Percentiles rank a stretch among this genome's conserved stretches.
Evolutionary conservation across 2,113 vertebrate genomes (phyloP).

Genomic region (Orycteropus afer): DNA sequence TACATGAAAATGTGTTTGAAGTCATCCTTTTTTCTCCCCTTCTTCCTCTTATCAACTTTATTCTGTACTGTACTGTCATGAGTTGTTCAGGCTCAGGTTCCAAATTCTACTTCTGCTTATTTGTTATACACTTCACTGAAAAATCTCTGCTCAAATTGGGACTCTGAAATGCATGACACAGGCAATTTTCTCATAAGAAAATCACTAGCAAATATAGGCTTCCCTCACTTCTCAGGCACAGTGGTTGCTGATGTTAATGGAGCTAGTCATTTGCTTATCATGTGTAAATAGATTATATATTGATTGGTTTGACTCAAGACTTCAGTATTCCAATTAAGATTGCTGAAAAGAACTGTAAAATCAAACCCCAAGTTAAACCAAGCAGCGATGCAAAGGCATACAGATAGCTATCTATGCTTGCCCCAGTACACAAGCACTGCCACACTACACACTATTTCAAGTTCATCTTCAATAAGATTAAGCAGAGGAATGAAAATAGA

Average conservation of each 20-base stretch:
- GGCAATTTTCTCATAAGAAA: slow-evolving; percentile 66
- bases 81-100: slow-evolving; percentile 29
- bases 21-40: not conserved
- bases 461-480: not conserved
- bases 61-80: not conserved
- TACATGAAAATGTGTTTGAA: slow-evolving; percentile 51
- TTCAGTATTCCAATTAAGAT: slow-evolving; percentile 44
- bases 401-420: not conserved
- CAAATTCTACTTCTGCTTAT: slow-evolving; percentile 50
- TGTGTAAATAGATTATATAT: slow-evolving; percentile 47
- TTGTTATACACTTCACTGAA: slow-evolving; percentile 36
- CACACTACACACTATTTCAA: not conserved
- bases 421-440: slow-evolving; percentile 15
- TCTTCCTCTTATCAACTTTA: not conserved
- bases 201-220: slow-evolving; percentile 46
- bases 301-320: slow-evolving; percentile 48
- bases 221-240: not conserved
- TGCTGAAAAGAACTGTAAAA: slow-evolving; percentile 43
- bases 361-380: slow-evolving; percentile 3
- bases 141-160: slow-evolving; percentile 51
- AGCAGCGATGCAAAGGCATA: not conserved
- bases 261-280: slow-evolving; percentile 58
- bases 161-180: slow-evolving; percentile 49
- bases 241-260: slow-evolving; percentile 29
- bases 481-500: not conserved